Base-by-base conservation (phyloP, 2,113 vertebrate genomes). In the Pangasianodon hypophthalmus region DNA sequence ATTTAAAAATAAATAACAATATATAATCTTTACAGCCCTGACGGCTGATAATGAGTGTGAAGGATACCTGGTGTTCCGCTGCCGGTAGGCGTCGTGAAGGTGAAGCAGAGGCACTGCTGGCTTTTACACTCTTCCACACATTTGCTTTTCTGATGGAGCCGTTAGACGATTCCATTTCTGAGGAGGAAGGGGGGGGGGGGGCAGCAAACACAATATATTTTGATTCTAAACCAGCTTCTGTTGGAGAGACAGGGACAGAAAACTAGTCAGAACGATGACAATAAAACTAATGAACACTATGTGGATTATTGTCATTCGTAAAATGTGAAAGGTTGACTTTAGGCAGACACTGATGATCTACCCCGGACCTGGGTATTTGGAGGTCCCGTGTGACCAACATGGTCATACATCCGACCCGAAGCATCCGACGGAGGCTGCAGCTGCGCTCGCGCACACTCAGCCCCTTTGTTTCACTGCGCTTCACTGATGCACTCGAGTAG, bases 31-130 rank as follows among this genome's bases (percentile, higher is more conserved):
- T 10, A 80, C 24, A 88, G 26, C 10, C 60, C 16, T 69, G 21
- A 67, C 2, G 86, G 37, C 6, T 14, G 37, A 58, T 67, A 64
- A 86, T 6, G 58, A 84, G 32, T 26, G 71, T 79, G 26, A 58
- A 54, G 50, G 16, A 93, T 89, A 97, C 97, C 97, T 95, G 97
- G 96, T 95, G 96, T 95, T 93, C 96, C 95, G 26, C 93, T 96
- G 96, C 0, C 96, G 97, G 92, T 96, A 95, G 64, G 97, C 96
- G 92, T 96, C 96, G 94, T 96, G 80, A 96, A 96, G 91, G 96
- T 96, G 88, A 95, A 96, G 92, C 96, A 97, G 84, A 97, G 95
- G 16, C 14, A 9, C 50, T 60, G 96, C 96, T 0, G 96, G 91
- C 96, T 94, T 79, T 96, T 95, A 41, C 95, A 95, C 90, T 96